Evolutionary conservation across 2,888 invertebrate species (phyloP).

Genomic region (Microctonus brassicae): DNA sequence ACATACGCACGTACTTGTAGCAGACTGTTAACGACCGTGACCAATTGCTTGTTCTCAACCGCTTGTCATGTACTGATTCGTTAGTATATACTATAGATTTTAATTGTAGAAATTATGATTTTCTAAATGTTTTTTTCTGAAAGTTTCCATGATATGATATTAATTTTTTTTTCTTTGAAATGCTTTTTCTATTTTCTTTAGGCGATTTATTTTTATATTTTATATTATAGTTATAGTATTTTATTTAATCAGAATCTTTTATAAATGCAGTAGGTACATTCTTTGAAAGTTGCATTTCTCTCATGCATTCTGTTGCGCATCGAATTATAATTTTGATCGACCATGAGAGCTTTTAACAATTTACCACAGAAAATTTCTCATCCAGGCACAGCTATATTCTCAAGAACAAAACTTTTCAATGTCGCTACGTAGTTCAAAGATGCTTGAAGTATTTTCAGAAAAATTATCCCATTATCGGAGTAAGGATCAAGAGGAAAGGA

Average conservation of each 20-base stretch:
- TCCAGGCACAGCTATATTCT: not conserved
- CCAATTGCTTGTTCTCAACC: constrained; percentile 60
- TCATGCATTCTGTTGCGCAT: not conserved
- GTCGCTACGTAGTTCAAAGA: not conserved
- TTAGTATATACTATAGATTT: constrained; percentile 42
- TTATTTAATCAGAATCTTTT: not conserved
- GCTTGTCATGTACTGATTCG: constrained; percentile 42
- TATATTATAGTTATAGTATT: not conserved
- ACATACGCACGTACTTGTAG: constrained; percentile 40
- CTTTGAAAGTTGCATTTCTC: too few species aligned
- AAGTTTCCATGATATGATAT: not conserved
- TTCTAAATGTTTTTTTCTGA: not conserved
- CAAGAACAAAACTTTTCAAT: not conserved
- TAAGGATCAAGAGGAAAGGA: not conserved
- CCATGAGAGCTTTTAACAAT: not conserved
- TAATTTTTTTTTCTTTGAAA: not conserved
- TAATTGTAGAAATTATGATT: not conserved
- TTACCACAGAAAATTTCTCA: not conserved
- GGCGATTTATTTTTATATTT: not conserved
- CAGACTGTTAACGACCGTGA: constrained; percentile 57
- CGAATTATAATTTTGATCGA: not conserved
- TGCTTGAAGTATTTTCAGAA: not conserved
- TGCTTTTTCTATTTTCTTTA: too few species aligned
- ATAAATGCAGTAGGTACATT: too few species aligned
- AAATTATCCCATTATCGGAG: not conserved